A percentile compares a stretch with the other conserved stretches of the same genome.
These are phyloP conservation scores for Heliconius erato DNA, from an alignment of 2,888 invertebrate species.

Conservation along the genomic window DNA sequence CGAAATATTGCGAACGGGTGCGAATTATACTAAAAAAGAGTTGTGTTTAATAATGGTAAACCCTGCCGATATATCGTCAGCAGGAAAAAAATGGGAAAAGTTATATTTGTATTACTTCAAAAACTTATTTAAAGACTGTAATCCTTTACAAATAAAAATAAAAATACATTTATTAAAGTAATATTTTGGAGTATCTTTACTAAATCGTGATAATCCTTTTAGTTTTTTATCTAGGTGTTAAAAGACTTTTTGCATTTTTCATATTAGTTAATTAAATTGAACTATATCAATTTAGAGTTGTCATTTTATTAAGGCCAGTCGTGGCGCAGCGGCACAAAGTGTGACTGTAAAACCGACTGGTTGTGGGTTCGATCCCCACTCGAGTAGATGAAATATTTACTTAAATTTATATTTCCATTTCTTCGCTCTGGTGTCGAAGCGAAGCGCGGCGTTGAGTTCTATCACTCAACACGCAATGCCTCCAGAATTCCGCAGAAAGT, in stretches of 20 bases:
- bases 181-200: neutral
- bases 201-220: neutral
- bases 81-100: constrained; percentile 59
- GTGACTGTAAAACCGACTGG: too few species aligned
- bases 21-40: constrained; percentile 67
- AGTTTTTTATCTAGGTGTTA: neutral
- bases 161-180: neutral
- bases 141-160: constrained; percentile 68
- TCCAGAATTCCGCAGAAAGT: too few species aligned
- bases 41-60: constrained; percentile 66
- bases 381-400: too few species aligned
- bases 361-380: too few species aligned
- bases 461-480: too few species aligned
- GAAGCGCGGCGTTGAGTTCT: too few species aligned
- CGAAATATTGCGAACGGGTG: constrained; percentile 73
- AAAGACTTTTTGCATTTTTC: neutral
- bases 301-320: too few species aligned
- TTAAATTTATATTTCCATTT: too few species aligned
- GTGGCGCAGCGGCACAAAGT: too few species aligned
- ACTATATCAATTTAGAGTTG: too few species aligned
- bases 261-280: neutral
- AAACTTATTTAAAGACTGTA: constrained; percentile 59
- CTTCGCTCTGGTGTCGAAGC: too few species aligned
- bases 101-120: constrained; percentile 63
- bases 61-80: constrained; percentile 82